A percentile compares a stretch with the other conserved stretches of the same genome.
phyloP scores from a whole-genome alignment of 2,888 invertebrate species.

The Branchipolynoe longqiensis region DNA sequence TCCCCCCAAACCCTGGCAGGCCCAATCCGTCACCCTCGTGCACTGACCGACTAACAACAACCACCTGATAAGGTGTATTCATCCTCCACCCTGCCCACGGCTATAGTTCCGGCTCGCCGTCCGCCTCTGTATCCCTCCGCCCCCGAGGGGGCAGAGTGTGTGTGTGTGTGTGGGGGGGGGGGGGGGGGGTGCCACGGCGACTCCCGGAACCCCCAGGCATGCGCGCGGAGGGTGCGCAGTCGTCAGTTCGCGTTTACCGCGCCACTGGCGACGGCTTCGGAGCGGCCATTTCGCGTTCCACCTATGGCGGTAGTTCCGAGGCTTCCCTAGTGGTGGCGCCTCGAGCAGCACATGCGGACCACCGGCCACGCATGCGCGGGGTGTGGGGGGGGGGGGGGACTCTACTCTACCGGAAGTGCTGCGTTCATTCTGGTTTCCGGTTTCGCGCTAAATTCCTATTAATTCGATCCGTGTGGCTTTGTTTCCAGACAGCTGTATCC shows the following conservation, averaged over 20 bases:
- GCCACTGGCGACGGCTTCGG: not conserved
- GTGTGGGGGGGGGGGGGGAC: too few relatives aligned
- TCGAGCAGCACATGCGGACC: not conserved
- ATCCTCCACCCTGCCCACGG: not conserved
- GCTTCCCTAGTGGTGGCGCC: not conserved
- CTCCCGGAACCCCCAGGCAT: not conserved
- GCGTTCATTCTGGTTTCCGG: not conserved
- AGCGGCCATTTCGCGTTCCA: not conserved
- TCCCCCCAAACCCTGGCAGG: not conserved
- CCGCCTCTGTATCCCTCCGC: constrained; percentile 28
- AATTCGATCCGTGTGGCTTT: not conserved
- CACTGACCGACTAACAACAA: constrained; percentile 27
- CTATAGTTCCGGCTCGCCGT: constrained; percentile 20
- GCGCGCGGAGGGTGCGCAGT: constrained; percentile 1
- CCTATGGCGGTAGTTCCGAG: not conserved
- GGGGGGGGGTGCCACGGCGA: not conserved
- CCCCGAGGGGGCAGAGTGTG: not conserved
- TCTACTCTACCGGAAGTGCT: not conserved
- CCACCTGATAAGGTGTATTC: constrained; percentile 39
- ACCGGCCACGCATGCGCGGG: not conserved
- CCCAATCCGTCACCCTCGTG: not conserved
- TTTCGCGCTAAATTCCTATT: not conserved
- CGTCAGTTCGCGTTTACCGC: constrained; percentile 9
- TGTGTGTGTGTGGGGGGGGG: not conserved
- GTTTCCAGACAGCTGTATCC: not conserved